Percentiles rank a stretch among this genome's conserved stretches.
phyloP scores from a whole-genome alignment of 2,797 vertebrate genomes.

The Eospalax fontanierii region DNA sequence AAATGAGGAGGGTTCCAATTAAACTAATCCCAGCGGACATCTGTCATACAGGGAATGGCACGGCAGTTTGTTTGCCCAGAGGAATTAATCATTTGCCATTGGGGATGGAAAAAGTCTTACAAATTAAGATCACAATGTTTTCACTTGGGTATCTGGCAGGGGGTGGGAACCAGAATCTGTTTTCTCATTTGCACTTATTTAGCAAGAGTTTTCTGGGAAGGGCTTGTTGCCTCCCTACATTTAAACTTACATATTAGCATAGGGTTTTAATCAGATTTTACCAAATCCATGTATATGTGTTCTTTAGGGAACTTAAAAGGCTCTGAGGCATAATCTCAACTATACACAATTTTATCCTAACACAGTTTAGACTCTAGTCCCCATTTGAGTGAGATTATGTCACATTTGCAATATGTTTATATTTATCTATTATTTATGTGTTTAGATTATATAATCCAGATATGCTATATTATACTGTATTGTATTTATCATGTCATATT shows the following conservation, averaged over 20 bases:
- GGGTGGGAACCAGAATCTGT: background rate
- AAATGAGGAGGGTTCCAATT: constrained; percentile 14
- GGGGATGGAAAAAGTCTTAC: constrained; percentile 38
- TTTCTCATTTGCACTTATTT: background rate
- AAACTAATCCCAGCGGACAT: constrained; percentile 29
- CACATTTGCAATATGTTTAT: background rate
- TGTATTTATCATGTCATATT: background rate
- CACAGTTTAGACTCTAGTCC: background rate
- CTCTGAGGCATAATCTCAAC: background rate
- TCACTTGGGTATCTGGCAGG: background rate
- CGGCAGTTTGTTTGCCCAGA: background rate
- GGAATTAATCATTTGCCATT: constrained; percentile 30
- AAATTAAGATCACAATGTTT: background rate
- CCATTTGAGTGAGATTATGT: background rate
- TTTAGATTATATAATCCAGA: background rate
- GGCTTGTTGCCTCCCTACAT: background rate
- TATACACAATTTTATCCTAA: background rate
- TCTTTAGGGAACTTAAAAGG: background rate
- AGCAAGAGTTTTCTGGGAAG: background rate
- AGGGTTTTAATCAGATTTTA: background rate
- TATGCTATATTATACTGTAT: too few species aligned
- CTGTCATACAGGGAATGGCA: background rate
- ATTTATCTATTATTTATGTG: background rate
- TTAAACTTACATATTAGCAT: background rate
- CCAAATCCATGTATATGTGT: background rate